Conservation (phyloP, 2,797 vertebrate genomes). For the Gallinago stenura region DNA sequence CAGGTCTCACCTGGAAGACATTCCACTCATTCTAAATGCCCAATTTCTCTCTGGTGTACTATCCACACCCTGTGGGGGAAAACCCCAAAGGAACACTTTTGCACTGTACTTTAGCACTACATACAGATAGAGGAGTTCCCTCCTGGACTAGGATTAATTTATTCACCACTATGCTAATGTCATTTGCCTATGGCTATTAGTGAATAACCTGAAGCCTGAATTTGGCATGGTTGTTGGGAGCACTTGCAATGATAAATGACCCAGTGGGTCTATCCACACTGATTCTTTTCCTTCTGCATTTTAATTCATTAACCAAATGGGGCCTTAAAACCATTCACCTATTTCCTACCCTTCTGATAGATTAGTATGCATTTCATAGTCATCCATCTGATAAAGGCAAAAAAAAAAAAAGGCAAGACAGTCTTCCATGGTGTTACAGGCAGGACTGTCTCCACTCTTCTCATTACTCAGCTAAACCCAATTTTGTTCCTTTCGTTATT, state of each 20-base stretch:
- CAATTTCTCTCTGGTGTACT: not conserved
- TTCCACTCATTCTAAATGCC: not conserved
- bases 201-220: conserved; percentile 41
- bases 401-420: not conserved
- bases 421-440: not conserved
- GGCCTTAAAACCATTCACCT: conserved; percentile 56
- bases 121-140: not conserved
- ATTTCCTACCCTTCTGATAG: conserved; percentile 53
- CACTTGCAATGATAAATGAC: conserved; percentile 62
- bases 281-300: conserved; percentile 55
- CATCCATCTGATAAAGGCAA: conserved; percentile 49
- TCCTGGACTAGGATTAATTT: conserved; percentile 37
- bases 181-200: conserved; percentile 69
- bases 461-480: conserved; percentile 43
- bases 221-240: conserved; percentile 47
- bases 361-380: conserved; percentile 39
- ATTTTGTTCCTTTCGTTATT: not conserved
- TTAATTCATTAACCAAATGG: conserved; percentile 76
- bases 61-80: not conserved
- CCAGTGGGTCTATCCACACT: conserved; percentile 15
- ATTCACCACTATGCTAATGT: conserved; percentile 71
- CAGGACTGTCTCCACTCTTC: conserved; percentile 15
- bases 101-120: not conserved
- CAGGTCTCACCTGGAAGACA: not conserved
- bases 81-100: not conserved